phyloP scores from a whole-genome alignment of 2,113 vertebrate genomes.

The Crotalus viridis region DNA sequence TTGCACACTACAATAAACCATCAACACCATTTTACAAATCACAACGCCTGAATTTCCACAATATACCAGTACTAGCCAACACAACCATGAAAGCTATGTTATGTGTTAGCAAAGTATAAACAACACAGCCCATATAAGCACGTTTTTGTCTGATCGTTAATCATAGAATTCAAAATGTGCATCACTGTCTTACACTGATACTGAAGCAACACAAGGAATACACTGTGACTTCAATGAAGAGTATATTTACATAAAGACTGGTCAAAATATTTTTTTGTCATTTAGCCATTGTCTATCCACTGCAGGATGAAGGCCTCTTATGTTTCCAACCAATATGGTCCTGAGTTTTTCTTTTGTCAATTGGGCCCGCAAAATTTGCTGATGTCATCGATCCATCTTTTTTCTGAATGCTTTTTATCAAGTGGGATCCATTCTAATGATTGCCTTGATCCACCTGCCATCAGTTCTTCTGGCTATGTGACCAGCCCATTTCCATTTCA shows the following conservation, averaged over 20 bases:
- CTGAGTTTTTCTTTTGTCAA: too few relatives aligned
- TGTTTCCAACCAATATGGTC: too few relatives aligned
- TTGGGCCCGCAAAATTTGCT: too few relatives aligned
- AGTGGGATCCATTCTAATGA: too few relatives aligned
- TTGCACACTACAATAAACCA: background rate
- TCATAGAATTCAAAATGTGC: background rate
- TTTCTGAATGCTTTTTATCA: too few relatives aligned
- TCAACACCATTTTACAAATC: background rate
- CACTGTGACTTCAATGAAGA: background rate
- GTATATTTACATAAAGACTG: background rate
- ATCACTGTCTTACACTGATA: background rate
- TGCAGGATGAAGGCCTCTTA: too few relatives aligned
- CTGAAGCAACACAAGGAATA: background rate
- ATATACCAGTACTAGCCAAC: background rate
- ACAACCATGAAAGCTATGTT: background rate
- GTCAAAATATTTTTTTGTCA: too few relatives aligned
- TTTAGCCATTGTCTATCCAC: too few relatives aligned
- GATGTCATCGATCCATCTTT: too few relatives aligned
- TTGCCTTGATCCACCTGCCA: too few relatives aligned
- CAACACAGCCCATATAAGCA: background rate
- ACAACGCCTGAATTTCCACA: background rate
- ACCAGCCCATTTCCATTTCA: too few relatives aligned
- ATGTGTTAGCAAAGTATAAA: background rate
- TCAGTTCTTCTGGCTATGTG: too few relatives aligned
- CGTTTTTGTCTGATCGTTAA: background rate